Conservation (phyloP, 2,797 vertebrate genomes). For the Nannoperca obscura region DNA sequence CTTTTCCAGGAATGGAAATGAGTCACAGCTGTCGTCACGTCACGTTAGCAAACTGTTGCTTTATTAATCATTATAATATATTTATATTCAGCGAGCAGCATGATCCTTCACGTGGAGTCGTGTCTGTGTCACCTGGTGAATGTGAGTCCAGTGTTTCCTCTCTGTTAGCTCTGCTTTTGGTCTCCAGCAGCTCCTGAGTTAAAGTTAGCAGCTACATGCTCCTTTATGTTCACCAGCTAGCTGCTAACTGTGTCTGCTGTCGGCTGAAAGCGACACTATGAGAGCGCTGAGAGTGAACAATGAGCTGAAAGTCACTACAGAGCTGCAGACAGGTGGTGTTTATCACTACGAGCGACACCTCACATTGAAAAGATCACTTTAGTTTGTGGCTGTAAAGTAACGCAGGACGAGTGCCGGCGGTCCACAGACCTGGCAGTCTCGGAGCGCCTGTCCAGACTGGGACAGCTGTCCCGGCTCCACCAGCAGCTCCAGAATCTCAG, state of each 20-base stretch:
- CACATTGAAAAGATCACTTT: background rate
- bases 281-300: background rate
- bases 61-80: background rate
- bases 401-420: background rate
- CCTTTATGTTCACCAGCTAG: no score
- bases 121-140: no score
- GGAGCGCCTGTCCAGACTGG: conserved; percentile 82
- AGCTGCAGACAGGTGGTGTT: background rate
- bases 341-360: background rate
- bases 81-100: background rate
- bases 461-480: conserved; percentile 91
- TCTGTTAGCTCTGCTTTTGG: no score
- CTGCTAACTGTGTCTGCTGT: no score
- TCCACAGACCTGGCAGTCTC: conserved; percentile 81
- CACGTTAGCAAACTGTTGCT: no score
- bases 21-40: no score
- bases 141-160: no score
- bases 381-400: background rate
- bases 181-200: no score
- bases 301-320: background rate
- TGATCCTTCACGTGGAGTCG: background rate
- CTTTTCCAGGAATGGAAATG: background rate
- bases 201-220: no score
- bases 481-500: conserved; percentile 91
- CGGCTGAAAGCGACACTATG: background rate